Percentiles rank a stretch among this genome's conserved stretches.
These are phyloP conservation scores for Neolamprologus hecqui DNA, from an alignment of 2,113 vertebrate species.

Conservation along the genomic window DNA sequence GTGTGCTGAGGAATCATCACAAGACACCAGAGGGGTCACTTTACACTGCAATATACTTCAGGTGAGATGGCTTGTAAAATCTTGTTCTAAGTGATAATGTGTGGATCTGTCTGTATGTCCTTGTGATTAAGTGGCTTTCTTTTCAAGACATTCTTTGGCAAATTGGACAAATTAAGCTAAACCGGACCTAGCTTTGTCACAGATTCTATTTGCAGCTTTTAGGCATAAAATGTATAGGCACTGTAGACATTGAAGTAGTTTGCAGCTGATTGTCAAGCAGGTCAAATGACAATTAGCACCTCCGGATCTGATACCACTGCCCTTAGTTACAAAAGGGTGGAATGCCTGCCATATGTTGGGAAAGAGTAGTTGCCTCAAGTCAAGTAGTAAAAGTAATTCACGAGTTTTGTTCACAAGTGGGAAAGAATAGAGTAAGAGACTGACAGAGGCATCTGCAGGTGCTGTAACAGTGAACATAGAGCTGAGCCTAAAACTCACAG, in stretches of 20 bases:
- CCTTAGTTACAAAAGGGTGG: not conserved
- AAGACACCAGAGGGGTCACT: not conserved
- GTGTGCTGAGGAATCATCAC: slow-evolving; percentile 1
- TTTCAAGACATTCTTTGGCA: not conserved
- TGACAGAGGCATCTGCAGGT: not conserved
- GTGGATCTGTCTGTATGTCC: not conserved
- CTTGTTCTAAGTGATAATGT: not conserved
- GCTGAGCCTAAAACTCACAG: not conserved
- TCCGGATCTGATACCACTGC: not conserved
- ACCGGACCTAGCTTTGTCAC: not conserved
- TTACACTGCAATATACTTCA: not conserved
- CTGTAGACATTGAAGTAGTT: not conserved
- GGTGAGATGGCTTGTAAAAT: not conserved
- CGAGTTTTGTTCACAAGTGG: not conserved
- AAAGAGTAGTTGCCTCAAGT: not conserved
- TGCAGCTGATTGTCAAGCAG: not conserved
- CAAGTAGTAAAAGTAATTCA: not conserved
- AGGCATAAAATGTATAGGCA: not conserved
- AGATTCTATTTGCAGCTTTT: not conserved
- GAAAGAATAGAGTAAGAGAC: not conserved
- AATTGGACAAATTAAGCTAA: not conserved
- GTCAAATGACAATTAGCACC: not conserved
- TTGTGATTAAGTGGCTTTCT: not conserved
- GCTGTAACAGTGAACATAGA: not conserved
- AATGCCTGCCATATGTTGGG: not conserved